Conservation (phyloP, 2,113 vertebrate species). For the Crotalus tigris region DNA sequence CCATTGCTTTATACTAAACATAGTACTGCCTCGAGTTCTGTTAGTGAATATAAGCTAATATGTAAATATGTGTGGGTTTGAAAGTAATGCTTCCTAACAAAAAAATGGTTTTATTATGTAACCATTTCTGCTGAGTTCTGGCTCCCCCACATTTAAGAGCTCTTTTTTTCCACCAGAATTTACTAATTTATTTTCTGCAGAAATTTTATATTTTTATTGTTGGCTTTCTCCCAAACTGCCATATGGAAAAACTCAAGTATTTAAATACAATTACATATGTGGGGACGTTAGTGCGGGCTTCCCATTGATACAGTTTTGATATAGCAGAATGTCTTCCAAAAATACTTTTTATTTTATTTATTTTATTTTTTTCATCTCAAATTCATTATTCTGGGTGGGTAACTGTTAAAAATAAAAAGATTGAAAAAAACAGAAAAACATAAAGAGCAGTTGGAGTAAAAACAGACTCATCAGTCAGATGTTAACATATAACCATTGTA, state of each 20-base stretch:
- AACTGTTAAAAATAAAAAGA: background rate
- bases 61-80: background rate
- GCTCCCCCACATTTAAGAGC: background rate
- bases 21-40: background rate
- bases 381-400: background rate
- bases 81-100: background rate
- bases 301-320: background rate
- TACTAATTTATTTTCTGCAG: background rate
- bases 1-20: background rate
- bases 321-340: background rate
- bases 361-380: background rate
- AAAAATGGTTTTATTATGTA: background rate
- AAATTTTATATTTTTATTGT: background rate
- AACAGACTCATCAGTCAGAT: background rate
- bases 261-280: background rate
- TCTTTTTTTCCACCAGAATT: background rate
- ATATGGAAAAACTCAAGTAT: background rate
- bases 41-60: background rate
- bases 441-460: background rate
- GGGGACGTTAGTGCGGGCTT: background rate
- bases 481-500: background rate
- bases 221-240: background rate
- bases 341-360: background rate
- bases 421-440: background rate
- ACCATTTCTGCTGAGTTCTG: background rate